Evolutionary conservation across 2,797 vertebrate genomes (phyloP).

Genomic region (Mycteria americana): DNA sequence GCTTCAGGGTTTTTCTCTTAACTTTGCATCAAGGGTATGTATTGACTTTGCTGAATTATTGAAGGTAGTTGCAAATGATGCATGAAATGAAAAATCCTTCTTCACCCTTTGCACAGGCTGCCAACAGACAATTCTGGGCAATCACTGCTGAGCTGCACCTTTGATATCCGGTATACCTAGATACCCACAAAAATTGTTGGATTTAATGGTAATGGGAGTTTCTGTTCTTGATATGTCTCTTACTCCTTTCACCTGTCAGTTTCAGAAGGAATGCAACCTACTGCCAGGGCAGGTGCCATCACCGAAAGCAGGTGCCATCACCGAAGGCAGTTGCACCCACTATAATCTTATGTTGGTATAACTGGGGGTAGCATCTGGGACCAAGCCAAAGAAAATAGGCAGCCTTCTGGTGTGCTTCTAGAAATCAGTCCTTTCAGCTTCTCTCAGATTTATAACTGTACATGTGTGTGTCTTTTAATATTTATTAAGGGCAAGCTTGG

Average conservation of each 20-base stretch:
- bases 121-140: background rate
- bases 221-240: background rate
- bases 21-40: constrained; percentile 20
- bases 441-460: background rate
- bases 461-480: background rate
- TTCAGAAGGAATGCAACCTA: background rate
- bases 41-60: constrained; percentile 63
- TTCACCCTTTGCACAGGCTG: background rate
- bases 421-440: background rate
- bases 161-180: background rate
- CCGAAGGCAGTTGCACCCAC: background rate
- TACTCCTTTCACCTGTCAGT: background rate
- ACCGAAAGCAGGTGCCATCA: background rate
- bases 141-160: background rate
- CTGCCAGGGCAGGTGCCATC: background rate
- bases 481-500: background rate
- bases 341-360: background rate
- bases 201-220: background rate
- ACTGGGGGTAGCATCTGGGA: background rate
- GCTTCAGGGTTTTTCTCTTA: constrained; percentile 29
- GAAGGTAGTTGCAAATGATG: constrained; percentile 57
- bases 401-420: background rate
- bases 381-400: background rate
- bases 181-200: background rate
- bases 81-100: constrained; percentile 66